phyloP scores from a whole-genome alignment of 2,113 vertebrate genomes.

The Solea senegalensis region DNA sequence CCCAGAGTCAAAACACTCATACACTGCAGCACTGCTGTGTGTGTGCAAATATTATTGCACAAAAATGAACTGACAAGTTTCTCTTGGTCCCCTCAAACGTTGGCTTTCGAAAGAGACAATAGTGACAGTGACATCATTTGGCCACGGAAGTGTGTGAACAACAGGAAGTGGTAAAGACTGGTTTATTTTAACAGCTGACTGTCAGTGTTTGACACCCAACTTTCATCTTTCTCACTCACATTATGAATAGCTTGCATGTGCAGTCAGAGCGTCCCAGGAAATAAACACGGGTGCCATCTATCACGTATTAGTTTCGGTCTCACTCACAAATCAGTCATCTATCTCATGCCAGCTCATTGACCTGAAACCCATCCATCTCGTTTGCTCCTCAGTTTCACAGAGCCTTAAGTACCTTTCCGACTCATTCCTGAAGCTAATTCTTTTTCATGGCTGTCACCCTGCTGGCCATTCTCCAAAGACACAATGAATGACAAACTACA shows the following conservation, averaged over 20 bases:
- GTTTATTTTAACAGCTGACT: not conserved
- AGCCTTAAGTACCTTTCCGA: constrained; percentile 5
- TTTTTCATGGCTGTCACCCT: constrained; percentile 28
- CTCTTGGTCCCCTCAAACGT: not conserved
- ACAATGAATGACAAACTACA: constrained; percentile 13
- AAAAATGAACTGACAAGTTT: not conserved
- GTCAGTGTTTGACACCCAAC: not conserved
- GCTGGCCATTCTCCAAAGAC: constrained; percentile 32
- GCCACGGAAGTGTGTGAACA: constrained; percentile 15
- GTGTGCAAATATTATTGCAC: not conserved
- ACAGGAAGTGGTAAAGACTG: constrained; percentile 31
- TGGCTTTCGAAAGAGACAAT: not conserved
- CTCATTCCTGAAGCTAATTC: constrained; percentile 23
- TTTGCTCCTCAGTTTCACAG: constrained; percentile 27
- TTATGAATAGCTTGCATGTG: not conserved
- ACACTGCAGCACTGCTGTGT: not conserved
- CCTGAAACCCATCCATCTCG: constrained; percentile 5
- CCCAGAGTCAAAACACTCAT: not conserved
- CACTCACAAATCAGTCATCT: not conserved
- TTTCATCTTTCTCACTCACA: not conserved
- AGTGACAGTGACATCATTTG: not conserved
- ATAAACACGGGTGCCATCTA: constrained; percentile 5
- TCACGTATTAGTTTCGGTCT: constrained; percentile 17
- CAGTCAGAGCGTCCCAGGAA: not conserved
- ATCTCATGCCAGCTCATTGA: not conserved